Evolutionary conservation across 2,888 invertebrate species (phyloP).

Genomic region (Diaphora mendica): DNA sequence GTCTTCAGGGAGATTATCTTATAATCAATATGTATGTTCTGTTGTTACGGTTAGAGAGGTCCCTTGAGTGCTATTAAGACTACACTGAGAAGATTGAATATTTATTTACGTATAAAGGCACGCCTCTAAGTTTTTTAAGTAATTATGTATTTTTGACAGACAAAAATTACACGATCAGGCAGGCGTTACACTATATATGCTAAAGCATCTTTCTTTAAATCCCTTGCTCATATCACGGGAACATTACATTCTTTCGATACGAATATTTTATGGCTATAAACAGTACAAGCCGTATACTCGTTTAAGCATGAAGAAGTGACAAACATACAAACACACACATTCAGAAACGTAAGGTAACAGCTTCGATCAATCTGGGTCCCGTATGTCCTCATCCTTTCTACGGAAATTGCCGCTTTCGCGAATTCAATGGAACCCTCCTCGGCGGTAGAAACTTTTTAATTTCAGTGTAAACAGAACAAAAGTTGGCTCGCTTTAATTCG

Average conservation of each 20-base stretch:
- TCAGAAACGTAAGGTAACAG: too few species aligned
- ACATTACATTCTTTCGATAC: background rate
- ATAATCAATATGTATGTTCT: background rate
- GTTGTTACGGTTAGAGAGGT: background rate
- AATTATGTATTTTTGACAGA: too few species aligned
- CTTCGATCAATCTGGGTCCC: slow-evolving; percentile 12
- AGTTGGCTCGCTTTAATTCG: slow-evolving; percentile 61
- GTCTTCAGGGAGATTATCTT: background rate
- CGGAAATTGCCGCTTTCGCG: slow-evolving; percentile 54
- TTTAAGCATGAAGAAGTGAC: too few species aligned
- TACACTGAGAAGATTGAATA: background rate
- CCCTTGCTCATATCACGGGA: background rate
- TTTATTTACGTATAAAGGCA: background rate
- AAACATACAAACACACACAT: too few species aligned
- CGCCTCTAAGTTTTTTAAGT: too few species aligned
- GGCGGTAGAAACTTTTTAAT: slow-evolving; percentile 58
- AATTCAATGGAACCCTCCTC: slow-evolving; percentile 46
- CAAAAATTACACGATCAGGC: background rate
- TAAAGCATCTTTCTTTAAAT: background rate
- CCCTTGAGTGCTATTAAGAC: background rate
- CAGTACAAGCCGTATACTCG: too few species aligned
- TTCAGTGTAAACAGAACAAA: slow-evolving; percentile 63
- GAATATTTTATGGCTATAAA: background rate
- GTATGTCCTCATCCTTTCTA: slow-evolving; percentile 41
- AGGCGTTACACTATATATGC: background rate